A percentile compares a stretch with the other conserved stretches of the same genome.
phyloP scores from a whole-genome alignment of 2,888 invertebrate species.

The Balanococcus diminutus region DNA sequence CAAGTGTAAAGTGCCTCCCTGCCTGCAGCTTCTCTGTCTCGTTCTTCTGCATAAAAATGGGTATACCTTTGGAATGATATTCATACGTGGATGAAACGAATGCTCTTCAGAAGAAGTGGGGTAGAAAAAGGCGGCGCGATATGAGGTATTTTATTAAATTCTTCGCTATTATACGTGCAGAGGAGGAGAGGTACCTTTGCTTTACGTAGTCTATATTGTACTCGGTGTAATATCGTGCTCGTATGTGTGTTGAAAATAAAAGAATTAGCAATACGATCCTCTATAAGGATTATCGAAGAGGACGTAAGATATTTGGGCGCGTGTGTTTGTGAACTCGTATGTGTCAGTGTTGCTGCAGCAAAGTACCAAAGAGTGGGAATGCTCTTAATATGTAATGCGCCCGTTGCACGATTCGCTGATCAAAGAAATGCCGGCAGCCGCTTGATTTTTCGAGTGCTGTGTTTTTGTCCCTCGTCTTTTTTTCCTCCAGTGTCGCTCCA shows the following conservation, averaged over 20 bases:
- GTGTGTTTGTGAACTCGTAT: constrained; percentile 14
- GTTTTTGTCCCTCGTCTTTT: constrained; percentile 32
- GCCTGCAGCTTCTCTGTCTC: neutral
- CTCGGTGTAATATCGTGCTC: neutral
- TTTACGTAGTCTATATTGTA: neutral
- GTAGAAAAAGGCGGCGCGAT: neutral
- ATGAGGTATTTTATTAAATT: neutral
- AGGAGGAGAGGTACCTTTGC: neutral
- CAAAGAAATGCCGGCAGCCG: constrained; percentile 45
- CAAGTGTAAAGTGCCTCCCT: neutral
- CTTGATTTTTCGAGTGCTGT: constrained; percentile 48
- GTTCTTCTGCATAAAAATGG: neutral
- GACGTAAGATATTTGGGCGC: neutral
- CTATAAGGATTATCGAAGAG: neutral
- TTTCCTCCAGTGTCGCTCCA: neutral
- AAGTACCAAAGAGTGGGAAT: constrained; percentile 8
- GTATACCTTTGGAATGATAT: neutral
- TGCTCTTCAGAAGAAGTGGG: neutral
- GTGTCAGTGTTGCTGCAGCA: neutral
- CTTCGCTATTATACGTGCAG: neutral
- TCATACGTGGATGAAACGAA: neutral
- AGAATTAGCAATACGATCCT: constrained; percentile 3
- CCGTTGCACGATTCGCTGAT: constrained; percentile 47
- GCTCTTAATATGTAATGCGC: constrained; percentile 49
- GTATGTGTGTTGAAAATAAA: neutral